Evolutionary conservation across 2,797 vertebrate genomes (phyloP).

Genomic region (Eulemur coronatus): DNA sequence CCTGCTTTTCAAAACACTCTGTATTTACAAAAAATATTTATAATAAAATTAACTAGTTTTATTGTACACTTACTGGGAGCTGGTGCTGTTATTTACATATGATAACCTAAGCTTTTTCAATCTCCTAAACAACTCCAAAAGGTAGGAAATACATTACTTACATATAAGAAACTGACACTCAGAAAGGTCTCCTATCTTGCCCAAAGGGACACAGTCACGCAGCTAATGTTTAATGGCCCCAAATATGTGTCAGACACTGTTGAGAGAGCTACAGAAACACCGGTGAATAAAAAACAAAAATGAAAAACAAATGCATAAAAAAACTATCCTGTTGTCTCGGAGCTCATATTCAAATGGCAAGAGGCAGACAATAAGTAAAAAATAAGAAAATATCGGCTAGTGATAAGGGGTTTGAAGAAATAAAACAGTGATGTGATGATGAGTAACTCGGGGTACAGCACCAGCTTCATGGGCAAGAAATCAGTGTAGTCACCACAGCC

Average conservation of each 20-base stretch:
- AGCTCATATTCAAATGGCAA: neutral
- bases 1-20: neutral
- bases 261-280: constrained; percentile 10
- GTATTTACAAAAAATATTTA: neutral
- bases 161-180: neutral
- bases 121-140: neutral
- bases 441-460: neutral
- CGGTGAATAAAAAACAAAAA: neutral
- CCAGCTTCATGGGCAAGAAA: neutral
- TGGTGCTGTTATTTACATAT: neutral
- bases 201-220: neutral
- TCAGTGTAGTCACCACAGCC: neutral
- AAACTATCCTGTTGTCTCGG: neutral
- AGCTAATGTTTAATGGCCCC: neutral
- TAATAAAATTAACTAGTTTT: constrained; percentile 1
- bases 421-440: neutral
- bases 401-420: neutral
- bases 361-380: neutral
- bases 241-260: neutral
- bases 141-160: neutral
- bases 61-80: neutral
- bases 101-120: neutral
- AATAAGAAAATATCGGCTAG: neutral
- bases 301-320: too few relatives aligned
- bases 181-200: neutral